Conservation (phyloP, 1,140 invertebrate species). For the Pseudachorutes palmiensis region DNA sequence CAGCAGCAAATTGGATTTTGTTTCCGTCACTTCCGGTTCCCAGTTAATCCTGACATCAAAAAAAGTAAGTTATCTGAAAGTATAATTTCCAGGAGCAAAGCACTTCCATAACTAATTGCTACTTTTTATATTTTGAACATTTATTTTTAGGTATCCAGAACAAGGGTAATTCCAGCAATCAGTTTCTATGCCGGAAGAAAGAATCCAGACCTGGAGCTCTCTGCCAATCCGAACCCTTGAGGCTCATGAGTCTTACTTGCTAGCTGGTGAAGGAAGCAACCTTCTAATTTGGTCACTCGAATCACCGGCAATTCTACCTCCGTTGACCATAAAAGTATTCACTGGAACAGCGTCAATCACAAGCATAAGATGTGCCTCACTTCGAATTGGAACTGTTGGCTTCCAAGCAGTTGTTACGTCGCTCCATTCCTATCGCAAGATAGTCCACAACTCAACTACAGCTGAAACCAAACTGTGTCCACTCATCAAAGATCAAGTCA, state of each 20-base stretch:
- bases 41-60: no score
- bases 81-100: no score
- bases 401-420: neutral
- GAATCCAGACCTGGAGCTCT: slow-evolving; percentile 1
- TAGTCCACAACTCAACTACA: neutral
- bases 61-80: no score
- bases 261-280: neutral
- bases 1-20: no score
- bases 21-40: no score
- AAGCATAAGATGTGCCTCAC: neutral
- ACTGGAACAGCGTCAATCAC: neutral
- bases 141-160: no score
- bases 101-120: no score
- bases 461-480: neutral
- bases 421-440: neutral
- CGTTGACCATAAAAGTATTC: neutral
- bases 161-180: no score
- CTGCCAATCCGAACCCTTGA: neutral
- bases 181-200: no score
- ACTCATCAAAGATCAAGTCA: neutral
- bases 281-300: neutral
- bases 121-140: no score
- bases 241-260: neutral
- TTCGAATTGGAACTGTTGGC: neutral
- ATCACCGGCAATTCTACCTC: neutral